Percentiles rank a stretch among this genome's conserved stretches.
These are phyloP conservation scores for Orientallactaga sibirica DNA, from an alignment of 2,797 vertebrate species.

Conservation along the genomic window DNA sequence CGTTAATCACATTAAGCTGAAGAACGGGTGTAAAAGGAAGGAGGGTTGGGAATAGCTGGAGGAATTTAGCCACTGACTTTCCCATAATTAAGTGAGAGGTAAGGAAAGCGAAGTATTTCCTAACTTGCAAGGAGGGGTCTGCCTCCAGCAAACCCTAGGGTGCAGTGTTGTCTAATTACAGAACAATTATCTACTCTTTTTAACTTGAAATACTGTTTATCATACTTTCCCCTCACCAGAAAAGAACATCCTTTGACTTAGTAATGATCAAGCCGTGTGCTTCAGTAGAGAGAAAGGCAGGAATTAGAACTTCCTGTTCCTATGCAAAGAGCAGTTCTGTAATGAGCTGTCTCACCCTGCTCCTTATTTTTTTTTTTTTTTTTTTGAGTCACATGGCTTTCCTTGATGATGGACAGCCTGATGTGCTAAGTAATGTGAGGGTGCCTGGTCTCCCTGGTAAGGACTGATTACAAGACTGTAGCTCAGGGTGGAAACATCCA, in stretches of 20 bases:
- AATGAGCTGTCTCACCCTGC: constrained; percentile 65
- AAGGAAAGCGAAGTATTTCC: not conserved
- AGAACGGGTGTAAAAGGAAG: not conserved
- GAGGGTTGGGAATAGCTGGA: not conserved
- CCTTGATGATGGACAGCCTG: constrained; percentile 46
- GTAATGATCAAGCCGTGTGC: constrained; percentile 58
- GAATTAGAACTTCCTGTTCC: constrained; percentile 38
- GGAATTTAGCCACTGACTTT: not conserved
- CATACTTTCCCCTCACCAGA: constrained; percentile 13
- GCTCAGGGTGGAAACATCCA: not conserved
- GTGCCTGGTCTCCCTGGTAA: constrained; percentile 60
- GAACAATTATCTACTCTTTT: constrained; percentile 61
- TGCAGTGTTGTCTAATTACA: constrained; percentile 63
- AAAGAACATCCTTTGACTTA: constrained; percentile 62
- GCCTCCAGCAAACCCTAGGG: not conserved
- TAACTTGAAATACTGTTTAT: constrained; percentile 65
- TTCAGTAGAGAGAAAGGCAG: constrained; percentile 54
- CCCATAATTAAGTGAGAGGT: not conserved
- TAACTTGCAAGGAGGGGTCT: not conserved
- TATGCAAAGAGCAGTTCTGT: constrained; percentile 53
- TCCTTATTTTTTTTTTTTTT: not conserved
- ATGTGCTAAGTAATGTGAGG: constrained; percentile 49
- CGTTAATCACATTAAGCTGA: constrained; percentile 45
- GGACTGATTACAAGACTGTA: constrained; percentile 34
- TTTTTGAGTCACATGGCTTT: not conserved